Base-by-base conservation (phyloP, 1,140 invertebrate genomes). In the Lepidurus arcticus region DNA sequence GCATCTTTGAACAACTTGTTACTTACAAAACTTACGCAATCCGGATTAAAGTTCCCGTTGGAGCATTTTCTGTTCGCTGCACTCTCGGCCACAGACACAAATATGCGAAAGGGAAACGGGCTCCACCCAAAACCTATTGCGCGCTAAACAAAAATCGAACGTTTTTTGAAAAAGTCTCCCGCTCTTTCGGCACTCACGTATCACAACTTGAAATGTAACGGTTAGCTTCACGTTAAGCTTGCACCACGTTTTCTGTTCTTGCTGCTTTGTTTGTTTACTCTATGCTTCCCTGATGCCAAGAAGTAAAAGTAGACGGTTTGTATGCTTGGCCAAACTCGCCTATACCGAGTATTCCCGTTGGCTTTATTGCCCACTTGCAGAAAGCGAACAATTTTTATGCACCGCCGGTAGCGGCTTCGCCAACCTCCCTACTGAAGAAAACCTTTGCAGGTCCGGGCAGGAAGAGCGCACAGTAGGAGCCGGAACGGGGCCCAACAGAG, bases 11-110 rank as follows among this genome's bases (percentile, higher is more conserved):
- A 65, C 53, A 65, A 65, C 53, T 65, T 65, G 8, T 65, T 65
- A 65, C 53, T 65, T 65, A 65, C 53, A 65, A 21, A 65, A 65
- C 53, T 65, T 65, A 65, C 53, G 21, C 53, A 65, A 65, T 65
- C 53, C 53, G 53, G 53, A 65, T 21, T 65, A 21, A 65, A 65
- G 8, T 11, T 9, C 9, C 11, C 11, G 16, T 65, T 21, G 13
- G 53, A 65, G 6, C 53, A 65, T 65, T 13, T 65, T 21, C 16
- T 7, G 16, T 65, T 65, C 16, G 53, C 53, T 16, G 7, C 53
- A 34, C 13, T 65, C 21, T 65, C 16, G 53, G 53, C 21, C 53
- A 65, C 53, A 65, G 16, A 16, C 53, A 65, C n/a, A 65, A 11
- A 65, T 65, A 65, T n/a, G 16, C 16, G 53, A 65, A 65, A 65